These are phyloP conservation scores for Elmis aenea DNA, from an alignment of 2,888 invertebrate species.

Conservation along the genomic window DNA sequence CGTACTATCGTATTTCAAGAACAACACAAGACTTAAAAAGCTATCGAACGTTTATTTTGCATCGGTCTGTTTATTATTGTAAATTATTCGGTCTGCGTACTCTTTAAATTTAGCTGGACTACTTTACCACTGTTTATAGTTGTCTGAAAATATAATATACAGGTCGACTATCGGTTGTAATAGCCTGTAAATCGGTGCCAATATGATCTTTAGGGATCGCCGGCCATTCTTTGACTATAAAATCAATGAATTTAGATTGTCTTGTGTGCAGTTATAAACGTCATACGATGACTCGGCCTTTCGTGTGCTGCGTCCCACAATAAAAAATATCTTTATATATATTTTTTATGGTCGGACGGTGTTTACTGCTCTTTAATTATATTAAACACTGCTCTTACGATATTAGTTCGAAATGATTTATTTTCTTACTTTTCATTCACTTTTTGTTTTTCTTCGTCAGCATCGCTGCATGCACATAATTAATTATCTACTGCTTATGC, in stretches of 20 bases:
- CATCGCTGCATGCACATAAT: too few species aligned
- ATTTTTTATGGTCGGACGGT: too few species aligned
- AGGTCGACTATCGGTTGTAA: constrained; percentile 30
- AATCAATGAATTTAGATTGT: constrained; percentile 18
- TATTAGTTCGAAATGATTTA: too few species aligned
- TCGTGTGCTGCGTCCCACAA: too few species aligned
- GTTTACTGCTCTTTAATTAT: too few species aligned
- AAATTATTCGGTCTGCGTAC: constrained; percentile 5
- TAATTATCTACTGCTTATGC: too few species aligned
- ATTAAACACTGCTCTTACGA: too few species aligned
- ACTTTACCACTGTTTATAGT: constrained; percentile 27
- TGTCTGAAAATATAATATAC: constrained; percentile 30
- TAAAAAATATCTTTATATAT: too few species aligned
- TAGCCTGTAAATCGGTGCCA: constrained; percentile 37
- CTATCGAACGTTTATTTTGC: constrained; percentile 4
- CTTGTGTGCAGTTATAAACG: constrained; percentile 16
- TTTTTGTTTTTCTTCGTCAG: too few species aligned
- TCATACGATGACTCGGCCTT: too few species aligned
- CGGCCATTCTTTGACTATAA: constrained; percentile 22
- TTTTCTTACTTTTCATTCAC: too few species aligned
- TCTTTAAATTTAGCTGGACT: constrained; percentile 19
- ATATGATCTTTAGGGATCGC: constrained; percentile 34
- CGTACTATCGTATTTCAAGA: constrained; percentile 26
- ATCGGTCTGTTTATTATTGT: constrained; percentile 16
- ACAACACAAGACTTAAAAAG: constrained; percentile 20